phyloP scores from a whole-genome alignment of 2,113 vertebrate genomes.

The Todiramphus saurophagus region DNA sequence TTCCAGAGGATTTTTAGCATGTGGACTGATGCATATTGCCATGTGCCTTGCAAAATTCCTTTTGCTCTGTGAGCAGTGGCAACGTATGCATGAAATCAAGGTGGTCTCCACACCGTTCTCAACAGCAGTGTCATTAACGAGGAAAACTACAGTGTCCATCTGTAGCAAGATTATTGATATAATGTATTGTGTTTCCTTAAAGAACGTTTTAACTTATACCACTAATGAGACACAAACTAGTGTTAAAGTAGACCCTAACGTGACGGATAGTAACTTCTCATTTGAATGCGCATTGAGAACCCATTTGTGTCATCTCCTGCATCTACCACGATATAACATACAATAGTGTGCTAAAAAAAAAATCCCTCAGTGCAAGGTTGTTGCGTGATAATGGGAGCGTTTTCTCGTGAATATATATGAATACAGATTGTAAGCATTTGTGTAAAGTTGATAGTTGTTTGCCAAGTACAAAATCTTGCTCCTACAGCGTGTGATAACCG shows the following conservation, averaged over 20 bases:
- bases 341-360: not conserved
- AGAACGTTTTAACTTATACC: not conserved
- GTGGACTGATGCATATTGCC: constrained; percentile 22
- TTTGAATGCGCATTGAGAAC: not conserved
- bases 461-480: not conserved
- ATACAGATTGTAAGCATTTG: not conserved
- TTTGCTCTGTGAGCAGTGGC: not conserved
- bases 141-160: not conserved
- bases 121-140: not conserved
- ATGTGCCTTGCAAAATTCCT: constrained; percentile 35
- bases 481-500: not conserved
- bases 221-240: not conserved
- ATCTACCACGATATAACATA: not conserved
- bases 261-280: not conserved
- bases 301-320: not conserved
- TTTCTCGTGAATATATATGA: not conserved
- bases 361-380: not conserved
- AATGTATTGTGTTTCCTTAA: not conserved
- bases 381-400: accelerated
- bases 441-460: not conserved
- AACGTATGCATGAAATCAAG: not conserved
- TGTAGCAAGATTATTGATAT: not conserved
- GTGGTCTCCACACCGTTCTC: not conserved
- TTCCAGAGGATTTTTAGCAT: constrained; percentile 25
- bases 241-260: not conserved